Conservation (phyloP, 2,888 invertebrate species). For the Eristalis intricaria region DNA sequence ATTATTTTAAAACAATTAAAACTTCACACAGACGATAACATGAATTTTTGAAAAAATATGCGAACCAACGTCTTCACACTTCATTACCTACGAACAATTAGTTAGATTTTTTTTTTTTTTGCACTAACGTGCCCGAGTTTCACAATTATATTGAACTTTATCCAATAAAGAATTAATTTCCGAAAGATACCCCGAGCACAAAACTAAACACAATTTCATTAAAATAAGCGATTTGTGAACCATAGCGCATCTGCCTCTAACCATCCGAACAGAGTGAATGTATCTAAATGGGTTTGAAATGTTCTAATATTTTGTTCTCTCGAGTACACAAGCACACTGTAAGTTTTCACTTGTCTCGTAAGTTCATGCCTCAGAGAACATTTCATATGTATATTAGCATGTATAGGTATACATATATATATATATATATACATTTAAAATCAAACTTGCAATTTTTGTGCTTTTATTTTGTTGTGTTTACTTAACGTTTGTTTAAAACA, state of each 20-base stretch:
- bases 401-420: neutral
- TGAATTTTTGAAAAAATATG: neutral
- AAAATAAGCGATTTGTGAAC: conserved; percentile 41
- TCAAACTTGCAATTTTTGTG: conserved; percentile 27
- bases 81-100: neutral
- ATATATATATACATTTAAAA: neutral
- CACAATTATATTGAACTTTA: conserved; percentile 18
- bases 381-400: neutral
- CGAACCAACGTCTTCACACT: neutral
- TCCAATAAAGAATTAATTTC: neutral
- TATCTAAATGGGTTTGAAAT: conserved; percentile 30
- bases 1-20: neutral
- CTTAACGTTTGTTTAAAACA: conserved; percentile 35
- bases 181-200: conserved; percentile 18
- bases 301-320: conserved; percentile 23
- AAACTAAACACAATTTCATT: conserved; percentile 27
- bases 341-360: neutral
- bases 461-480: conserved; percentile 36
- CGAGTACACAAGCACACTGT: neutral
- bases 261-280: conserved; percentile 1
- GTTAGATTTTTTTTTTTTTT: conserved; percentile 18
- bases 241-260: conserved; percentile 17
- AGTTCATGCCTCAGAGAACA: neutral
- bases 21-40: neutral
- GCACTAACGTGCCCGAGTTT: conserved; percentile 31